These are phyloP conservation scores for Tragulus kanchil DNA, from an alignment of 2,113 vertebrate genomes.

Conservation along the genomic window DNA sequence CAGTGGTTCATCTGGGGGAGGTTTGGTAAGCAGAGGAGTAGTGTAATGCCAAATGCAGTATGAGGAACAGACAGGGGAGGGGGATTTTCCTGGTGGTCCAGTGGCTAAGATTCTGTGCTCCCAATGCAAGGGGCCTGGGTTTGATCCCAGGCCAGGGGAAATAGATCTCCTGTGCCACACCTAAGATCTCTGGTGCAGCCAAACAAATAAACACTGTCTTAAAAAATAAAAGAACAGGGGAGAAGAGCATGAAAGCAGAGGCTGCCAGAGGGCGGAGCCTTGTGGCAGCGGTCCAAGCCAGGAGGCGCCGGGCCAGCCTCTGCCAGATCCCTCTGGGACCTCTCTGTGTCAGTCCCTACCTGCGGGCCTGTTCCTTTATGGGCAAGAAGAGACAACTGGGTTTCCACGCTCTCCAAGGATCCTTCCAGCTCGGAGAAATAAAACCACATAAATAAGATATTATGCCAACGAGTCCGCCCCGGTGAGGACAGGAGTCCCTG, in stretches of 20 bases:
- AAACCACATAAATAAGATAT: constrained; percentile 43
- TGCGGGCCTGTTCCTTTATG: not conserved
- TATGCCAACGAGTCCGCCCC: not conserved
- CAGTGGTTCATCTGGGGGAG: not conserved
- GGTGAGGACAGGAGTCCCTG: not conserved
- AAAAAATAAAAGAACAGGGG: not conserved
- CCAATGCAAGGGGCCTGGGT: not conserved
- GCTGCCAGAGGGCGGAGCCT: not conserved
- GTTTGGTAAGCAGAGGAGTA: not conserved
- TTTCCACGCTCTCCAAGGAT: not conserved
- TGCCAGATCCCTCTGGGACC: not conserved
- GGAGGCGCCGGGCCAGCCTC: not conserved
- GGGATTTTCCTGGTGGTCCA: not conserved
- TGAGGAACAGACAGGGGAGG: not conserved
- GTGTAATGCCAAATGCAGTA: not conserved
- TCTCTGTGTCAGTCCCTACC: not conserved
- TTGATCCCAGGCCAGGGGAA: not conserved
- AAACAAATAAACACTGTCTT: not conserved
- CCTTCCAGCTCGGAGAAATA: constrained; percentile 17
- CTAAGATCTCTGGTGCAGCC: not conserved
- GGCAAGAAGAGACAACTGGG: not conserved
- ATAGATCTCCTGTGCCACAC: not conserved
- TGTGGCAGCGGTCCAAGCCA: not conserved
- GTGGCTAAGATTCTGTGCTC: not conserved
- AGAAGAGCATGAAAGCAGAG: not conserved